Base-by-base conservation (phyloP, 2,888 invertebrate species). In the Eupithecia tripunctaria region DNA sequence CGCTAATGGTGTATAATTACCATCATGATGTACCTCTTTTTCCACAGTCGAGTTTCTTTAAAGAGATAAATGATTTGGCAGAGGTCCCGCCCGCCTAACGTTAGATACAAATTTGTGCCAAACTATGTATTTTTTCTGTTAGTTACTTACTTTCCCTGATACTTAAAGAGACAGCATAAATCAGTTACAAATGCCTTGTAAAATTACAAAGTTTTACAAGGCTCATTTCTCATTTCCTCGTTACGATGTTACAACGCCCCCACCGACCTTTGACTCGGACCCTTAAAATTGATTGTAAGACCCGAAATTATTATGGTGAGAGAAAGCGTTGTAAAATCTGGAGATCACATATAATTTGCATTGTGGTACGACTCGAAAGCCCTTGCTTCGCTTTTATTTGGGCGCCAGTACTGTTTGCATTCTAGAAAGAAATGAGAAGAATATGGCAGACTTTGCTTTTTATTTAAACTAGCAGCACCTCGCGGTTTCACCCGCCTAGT, bases 1-100 rank as follows among this genome's bases (percentile, higher is more conserved):
- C 59, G n/a, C 72, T 74, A 78, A 79, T 75, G 76, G 74, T 71
- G 70, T 72, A 66, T 62, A 68, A 74, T 75, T 60, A 71, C 67
- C 63, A 32, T 66, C 71, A 74, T 71, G 67, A 70, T 65, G 56
- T 68, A 65, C 18, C 56, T 43, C 67, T 65, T 47, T 59, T 36
- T 43, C 43, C n/a, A 63, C 36, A 63, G 18, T 5, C 21, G 36
- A n/a, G 62, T 56, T 56, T 25, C 6, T 56, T 21, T 25, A 25
- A 12, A 56, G 56, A 56, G 56, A 25, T 56, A 56, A 25, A 56
- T 56, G 21, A 56, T 56, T 56, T 25, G 56, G 25, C 25, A 56
- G 56, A 25, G 4, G 56, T 21, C 25, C 56, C 56, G 56, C 25
- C 56, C 56, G 56, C 25, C 56, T 56, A 56, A 56, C 14, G 21